These are phyloP conservation scores for Odocoileus hemionus DNA, from an alignment of 2,113 vertebrate species.

Conservation along the genomic window DNA sequence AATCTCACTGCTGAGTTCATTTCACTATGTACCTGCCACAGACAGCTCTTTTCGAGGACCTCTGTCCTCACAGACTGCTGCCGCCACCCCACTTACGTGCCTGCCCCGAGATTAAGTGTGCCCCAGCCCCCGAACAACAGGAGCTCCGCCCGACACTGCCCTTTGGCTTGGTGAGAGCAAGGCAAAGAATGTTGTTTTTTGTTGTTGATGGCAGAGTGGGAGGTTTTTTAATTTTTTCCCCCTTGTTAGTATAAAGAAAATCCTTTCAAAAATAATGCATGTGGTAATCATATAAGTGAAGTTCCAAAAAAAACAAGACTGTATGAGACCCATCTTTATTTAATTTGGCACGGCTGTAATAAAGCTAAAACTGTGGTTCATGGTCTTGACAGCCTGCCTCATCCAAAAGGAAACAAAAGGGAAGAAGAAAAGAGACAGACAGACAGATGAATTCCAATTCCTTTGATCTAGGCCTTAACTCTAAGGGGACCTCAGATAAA, in stretches of 20 bases:
- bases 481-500: slow-evolving; percentile 44
- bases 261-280: slow-evolving; percentile 31
- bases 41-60: neutral
- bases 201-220: neutral
- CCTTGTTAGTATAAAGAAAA: slow-evolving; percentile 51
- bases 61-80: neutral
- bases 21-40: neutral
- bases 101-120: neutral
- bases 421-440: neutral
- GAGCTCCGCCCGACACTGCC: neutral
- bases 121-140: neutral
- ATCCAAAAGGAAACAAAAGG: slow-evolving; percentile 48
- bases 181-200: neutral
- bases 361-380: slow-evolving; percentile 51
- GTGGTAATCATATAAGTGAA: slow-evolving; percentile 53
- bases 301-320: slow-evolving; percentile 20
- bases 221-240: slow-evolving; percentile 18
- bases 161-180: neutral
- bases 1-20: neutral
- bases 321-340: slow-evolving; percentile 50
- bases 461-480: slow-evolving; percentile 57
- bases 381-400: slow-evolving; percentile 43
- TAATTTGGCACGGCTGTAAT: slow-evolving; percentile 58
- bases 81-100: neutral
- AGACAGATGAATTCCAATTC: slow-evolving; percentile 37